Conservation (phyloP, 2,888 invertebrate genomes). For the Actias luna region DNA sequence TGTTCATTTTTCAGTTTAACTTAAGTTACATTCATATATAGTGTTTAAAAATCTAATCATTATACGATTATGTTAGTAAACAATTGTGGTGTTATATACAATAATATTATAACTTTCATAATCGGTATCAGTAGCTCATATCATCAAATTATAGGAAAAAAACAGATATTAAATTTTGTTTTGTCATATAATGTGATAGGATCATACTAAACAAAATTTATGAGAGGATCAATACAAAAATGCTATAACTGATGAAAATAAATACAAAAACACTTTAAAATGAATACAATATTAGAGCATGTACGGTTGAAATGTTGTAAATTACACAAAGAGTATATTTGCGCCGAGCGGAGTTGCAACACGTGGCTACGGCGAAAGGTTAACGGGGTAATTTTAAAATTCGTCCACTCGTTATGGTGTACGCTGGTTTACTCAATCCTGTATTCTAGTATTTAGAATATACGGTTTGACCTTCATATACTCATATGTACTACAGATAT, state of each 20-base stretch:
- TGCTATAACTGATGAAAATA: background rate
- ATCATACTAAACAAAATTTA: too few relatives aligned
- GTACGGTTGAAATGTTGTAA: slow-evolving; percentile 20
- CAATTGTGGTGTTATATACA: too few relatives aligned
- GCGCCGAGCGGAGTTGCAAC: slow-evolving; percentile 3
- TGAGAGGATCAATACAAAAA: background rate
- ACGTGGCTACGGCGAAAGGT: slow-evolving; percentile 16
- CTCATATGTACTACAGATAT: background rate
- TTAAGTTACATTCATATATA: too few relatives aligned
- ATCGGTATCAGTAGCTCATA: too few relatives aligned
- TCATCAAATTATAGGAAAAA: too few relatives aligned
- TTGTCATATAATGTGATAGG: too few relatives aligned
- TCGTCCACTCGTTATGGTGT: slow-evolving; percentile 9
- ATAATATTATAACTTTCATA: too few relatives aligned
- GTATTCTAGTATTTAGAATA: background rate
- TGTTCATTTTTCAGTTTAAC: too few relatives aligned
- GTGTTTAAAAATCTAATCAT: too few relatives aligned
- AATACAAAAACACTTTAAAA: background rate
- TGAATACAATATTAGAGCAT: background rate
- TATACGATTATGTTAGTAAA: too few relatives aligned
- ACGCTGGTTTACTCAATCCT: background rate
- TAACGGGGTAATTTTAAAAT: slow-evolving; percentile 16
- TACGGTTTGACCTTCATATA: background rate
- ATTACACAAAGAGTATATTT: slow-evolving; percentile 19
- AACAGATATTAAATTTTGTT: too few relatives aligned